phyloP scores from a whole-genome alignment of 2,113 vertebrate genomes.

The Varanus komodoensis region DNA sequence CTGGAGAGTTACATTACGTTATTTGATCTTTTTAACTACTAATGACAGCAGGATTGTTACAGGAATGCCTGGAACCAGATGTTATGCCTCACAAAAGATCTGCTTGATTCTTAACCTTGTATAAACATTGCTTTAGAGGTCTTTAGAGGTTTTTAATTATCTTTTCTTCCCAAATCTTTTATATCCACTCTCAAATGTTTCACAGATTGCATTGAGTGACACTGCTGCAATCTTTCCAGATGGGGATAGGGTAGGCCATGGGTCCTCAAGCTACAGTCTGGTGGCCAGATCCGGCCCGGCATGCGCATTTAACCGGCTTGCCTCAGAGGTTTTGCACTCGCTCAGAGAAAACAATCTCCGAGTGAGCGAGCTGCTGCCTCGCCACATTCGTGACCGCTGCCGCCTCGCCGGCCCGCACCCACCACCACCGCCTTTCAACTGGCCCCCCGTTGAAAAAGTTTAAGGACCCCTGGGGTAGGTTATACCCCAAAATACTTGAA shows the following conservation, averaged over 20 bases:
- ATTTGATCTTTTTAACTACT: neutral
- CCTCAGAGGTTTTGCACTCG: too few species aligned
- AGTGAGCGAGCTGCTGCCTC: too few species aligned
- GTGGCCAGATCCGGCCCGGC: too few species aligned
- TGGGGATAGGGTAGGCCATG: too few species aligned
- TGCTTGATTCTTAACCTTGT: neutral
- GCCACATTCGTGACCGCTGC: too few species aligned
- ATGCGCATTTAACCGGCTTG: too few species aligned
- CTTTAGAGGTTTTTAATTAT: neutral
- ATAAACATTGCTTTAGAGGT: neutral
- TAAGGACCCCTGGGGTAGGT: neutral
- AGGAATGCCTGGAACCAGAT: too few species aligned
- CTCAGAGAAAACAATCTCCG: too few species aligned
- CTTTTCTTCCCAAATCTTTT: neutral
- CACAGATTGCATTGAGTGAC: neutral
- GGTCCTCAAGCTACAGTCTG: too few species aligned
- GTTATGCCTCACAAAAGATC: neutral
- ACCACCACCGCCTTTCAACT: too few species aligned
- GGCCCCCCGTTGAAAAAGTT: too few species aligned
- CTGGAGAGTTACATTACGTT: neutral
- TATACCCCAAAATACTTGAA: neutral
- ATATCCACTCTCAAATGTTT: neutral
- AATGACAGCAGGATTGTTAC: neutral
- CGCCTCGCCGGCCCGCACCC: too few species aligned
- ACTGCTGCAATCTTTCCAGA: neutral